Percentiles rank a stretch among this genome's conserved stretches.
These are phyloP conservation scores for Tenebrosternarchus preto DNA, from an alignment of 2,113 vertebrate genomes.

Conservation along the genomic window DNA sequence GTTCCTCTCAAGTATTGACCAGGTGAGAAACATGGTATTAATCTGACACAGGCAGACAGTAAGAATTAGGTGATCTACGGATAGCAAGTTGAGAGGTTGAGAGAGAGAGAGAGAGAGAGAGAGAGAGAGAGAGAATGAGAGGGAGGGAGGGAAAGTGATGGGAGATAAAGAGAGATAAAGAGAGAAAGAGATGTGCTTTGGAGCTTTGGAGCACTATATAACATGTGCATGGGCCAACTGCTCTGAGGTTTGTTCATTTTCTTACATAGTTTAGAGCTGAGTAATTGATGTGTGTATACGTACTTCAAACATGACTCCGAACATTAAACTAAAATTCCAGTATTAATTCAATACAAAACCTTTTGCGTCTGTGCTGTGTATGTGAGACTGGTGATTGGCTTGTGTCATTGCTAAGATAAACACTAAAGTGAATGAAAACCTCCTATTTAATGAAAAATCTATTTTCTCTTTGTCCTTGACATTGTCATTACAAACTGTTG, in stretches of 20 bases:
- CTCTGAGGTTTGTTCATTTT: neutral
- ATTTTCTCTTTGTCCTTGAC: too few relatives aligned
- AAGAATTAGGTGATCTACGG: conserved; percentile 36
- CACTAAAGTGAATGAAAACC: too few relatives aligned
- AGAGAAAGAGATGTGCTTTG: conserved; percentile 10
- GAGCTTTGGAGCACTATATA: neutral
- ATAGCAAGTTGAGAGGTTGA: conserved; percentile 26
- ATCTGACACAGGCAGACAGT: conserved; percentile 28
- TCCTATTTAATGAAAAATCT: too few relatives aligned
- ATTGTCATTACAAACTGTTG: too few relatives aligned
- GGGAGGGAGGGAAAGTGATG: neutral
- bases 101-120: conserved; percentile 1
- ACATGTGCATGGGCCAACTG: neutral
- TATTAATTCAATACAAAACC: too few relatives aligned
- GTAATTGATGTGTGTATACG: too few relatives aligned
- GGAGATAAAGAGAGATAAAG: neutral
- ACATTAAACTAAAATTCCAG: too few relatives aligned
- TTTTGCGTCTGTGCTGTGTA: too few relatives aligned
- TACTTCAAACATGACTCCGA: too few relatives aligned
- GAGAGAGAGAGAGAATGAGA: neutral
- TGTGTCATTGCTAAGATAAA: too few relatives aligned
- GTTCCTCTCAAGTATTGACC: conserved; percentile 20
- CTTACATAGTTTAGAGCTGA: neutral
- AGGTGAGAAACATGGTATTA: conserved; percentile 27
- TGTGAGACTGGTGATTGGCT: too few relatives aligned